Conservation (phyloP, 2,113 vertebrate genomes). For the Spermophilus dauricus region DNA sequence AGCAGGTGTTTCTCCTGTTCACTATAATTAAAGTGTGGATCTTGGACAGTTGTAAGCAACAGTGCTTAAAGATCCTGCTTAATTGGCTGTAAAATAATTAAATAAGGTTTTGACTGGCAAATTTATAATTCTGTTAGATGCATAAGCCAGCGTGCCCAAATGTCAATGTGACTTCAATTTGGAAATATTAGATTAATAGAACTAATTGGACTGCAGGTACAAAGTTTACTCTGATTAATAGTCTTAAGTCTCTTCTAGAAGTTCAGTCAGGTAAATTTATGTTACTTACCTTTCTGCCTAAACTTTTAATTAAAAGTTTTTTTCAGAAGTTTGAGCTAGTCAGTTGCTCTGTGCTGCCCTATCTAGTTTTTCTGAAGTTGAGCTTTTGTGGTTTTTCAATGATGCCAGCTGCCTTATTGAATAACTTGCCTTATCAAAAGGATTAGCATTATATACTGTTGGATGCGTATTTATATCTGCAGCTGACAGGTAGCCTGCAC, state of each 20-base stretch:
- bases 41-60: conserved; percentile 80
- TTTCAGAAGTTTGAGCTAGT: conserved; percentile 54
- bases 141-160: conserved; percentile 64
- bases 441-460: neutral
- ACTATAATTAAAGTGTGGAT: conserved; percentile 84
- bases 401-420: conserved; percentile 70
- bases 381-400: conserved; percentile 56
- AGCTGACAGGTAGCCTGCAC: conserved; percentile 59
- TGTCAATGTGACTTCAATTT: conserved; percentile 86
- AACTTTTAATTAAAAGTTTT: conserved; percentile 70
- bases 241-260: conserved; percentile 75
- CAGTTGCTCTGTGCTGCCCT: conserved; percentile 48
- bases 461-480: neutral
- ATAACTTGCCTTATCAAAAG: conserved; percentile 67
- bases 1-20: conserved; percentile 80
- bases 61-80: conserved; percentile 88
- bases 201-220: conserved; percentile 83
- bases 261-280: conserved; percentile 69
- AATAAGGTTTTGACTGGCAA: conserved; percentile 88
- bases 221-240: conserved; percentile 79
- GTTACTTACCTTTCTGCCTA: conserved; percentile 65
- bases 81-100: conserved; percentile 91
- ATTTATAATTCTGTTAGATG: conserved; percentile 87
- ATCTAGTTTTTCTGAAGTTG: conserved; percentile 63
- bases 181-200: conserved; percentile 87